These are phyloP conservation scores for Larimichthys crocea DNA, from an alignment of 2,113 vertebrate species.

Conservation along the genomic window DNA sequence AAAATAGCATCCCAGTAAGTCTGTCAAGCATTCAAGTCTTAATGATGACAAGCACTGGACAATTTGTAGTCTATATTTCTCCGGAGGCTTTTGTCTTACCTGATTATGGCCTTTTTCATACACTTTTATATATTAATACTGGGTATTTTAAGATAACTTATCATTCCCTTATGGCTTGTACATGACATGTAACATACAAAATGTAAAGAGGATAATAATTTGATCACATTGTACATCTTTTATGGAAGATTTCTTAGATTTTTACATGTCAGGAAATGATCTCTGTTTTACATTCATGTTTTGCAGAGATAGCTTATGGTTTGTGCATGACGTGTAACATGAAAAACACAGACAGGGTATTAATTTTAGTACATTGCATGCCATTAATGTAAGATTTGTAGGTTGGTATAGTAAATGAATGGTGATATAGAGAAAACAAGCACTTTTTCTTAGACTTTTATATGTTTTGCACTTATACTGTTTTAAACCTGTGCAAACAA, in stretches of 20 bases:
- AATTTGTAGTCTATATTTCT: background rate
- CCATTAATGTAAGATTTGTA: background rate
- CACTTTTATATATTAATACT: background rate
- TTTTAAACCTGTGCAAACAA: too few species aligned
- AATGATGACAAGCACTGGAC: background rate
- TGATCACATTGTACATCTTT: too few species aligned
- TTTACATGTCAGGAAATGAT: too few species aligned
- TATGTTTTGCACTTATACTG: background rate
- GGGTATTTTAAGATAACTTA: background rate
- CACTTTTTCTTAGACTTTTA: too few species aligned
- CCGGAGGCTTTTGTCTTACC: background rate
- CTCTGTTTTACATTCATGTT: too few species aligned
- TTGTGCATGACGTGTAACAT: too few species aligned
- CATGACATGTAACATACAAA: background rate
- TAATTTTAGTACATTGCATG: background rate
- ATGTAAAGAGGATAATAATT: background rate
- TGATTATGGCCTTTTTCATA: background rate
- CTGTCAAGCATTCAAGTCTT: background rate
- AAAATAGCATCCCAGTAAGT: conserved; percentile 1
- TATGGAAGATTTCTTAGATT: too few species aligned
- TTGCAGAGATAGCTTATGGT: too few species aligned
- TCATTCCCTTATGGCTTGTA: background rate
- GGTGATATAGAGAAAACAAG: too few species aligned
- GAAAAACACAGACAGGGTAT: too few species aligned
- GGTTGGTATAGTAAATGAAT: too few species aligned